phyloP scores from a whole-genome alignment of 2,797 vertebrate species.

The Thripadectes ignobilis region DNA sequence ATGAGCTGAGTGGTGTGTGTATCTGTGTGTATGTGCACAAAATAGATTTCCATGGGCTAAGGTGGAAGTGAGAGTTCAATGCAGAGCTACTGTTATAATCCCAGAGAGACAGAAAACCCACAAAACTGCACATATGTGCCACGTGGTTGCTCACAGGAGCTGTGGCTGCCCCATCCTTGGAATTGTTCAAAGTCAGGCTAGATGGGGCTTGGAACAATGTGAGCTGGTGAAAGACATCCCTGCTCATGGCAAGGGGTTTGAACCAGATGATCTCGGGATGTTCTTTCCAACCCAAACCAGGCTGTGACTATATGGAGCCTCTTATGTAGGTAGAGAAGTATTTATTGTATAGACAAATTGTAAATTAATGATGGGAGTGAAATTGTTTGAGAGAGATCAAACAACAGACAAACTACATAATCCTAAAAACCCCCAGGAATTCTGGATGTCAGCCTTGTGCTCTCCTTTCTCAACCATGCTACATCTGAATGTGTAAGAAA shows the following conservation, averaged over 20 bases:
- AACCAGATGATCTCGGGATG: background rate
- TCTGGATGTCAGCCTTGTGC: background rate
- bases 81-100: background rate
- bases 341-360: background rate
- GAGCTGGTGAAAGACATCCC: background rate
- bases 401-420: background rate
- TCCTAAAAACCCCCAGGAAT: background rate
- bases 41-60: background rate
- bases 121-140: accelerated
- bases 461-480: background rate
- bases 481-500: background rate
- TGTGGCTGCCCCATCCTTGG: background rate
- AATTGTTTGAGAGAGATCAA: background rate
- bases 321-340: background rate
- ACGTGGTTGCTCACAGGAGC: background rate
- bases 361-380: background rate
- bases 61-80: background rate
- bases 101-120: background rate
- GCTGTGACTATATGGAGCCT: background rate
- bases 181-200: background rate
- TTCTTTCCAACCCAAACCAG: background rate
- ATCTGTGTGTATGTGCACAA: background rate
- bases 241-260: background rate
- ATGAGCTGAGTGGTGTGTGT: background rate
- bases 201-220: background rate